These are phyloP conservation scores for Danio albolineatus DNA, from an alignment of 2,797 vertebrate species.

Conservation along the genomic window DNA sequence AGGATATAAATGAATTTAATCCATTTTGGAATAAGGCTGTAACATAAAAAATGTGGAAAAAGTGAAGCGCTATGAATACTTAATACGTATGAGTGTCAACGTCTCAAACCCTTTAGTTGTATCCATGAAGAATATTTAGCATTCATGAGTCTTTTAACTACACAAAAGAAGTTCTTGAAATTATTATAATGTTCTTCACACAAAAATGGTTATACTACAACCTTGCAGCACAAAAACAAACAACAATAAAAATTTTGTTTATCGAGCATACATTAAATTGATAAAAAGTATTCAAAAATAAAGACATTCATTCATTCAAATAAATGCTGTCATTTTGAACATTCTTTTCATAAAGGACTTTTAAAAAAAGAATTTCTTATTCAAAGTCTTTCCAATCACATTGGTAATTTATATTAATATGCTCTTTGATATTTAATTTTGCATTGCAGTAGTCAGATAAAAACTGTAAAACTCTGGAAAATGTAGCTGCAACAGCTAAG, in stretches of 20 bases:
- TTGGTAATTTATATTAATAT: not conserved
- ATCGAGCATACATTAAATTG: not conserved
- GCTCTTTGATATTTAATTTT: not conserved
- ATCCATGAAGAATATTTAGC: not conserved
- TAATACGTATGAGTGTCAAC: too few species aligned
- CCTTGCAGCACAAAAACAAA: too few species aligned
- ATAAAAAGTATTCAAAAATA: not conserved
- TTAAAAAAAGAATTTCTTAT: too few species aligned
- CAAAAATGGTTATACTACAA: too few species aligned
- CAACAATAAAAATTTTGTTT: not conserved
- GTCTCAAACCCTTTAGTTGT: too few species aligned
- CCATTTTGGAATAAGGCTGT: too few species aligned
- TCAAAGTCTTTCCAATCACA: not conserved
- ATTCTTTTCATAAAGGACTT: not conserved
- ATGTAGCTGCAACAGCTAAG: conserved; percentile 13
- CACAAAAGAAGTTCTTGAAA: not conserved
- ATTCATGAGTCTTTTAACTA: not conserved
- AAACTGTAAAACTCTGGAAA: not conserved
- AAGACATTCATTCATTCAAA: not conserved
- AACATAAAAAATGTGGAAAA: too few species aligned
- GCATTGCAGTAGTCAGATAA: not conserved
- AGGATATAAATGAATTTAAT: too few species aligned
- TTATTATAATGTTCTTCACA: too few species aligned
- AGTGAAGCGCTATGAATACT: too few species aligned
- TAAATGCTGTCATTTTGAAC: not conserved